Conservation (phyloP, 2,797 vertebrate species). For the Crenuchus spilurus region DNA sequence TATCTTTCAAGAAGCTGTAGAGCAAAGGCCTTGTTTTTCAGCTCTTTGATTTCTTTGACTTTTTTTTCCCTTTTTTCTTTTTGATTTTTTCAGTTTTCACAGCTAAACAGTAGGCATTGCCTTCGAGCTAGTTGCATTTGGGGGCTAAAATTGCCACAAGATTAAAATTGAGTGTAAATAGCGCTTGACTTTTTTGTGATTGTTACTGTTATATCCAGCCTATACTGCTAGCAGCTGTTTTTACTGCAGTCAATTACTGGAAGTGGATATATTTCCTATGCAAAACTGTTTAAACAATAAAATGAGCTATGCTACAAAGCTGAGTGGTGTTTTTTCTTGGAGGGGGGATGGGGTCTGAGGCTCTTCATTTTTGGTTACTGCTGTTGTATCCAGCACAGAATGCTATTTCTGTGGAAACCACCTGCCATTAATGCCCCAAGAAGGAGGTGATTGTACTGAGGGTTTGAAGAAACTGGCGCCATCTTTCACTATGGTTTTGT, state of each 20-base stretch:
- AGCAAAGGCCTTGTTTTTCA: constrained; percentile 77
- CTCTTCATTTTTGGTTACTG: constrained; percentile 15
- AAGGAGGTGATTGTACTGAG: neutral
- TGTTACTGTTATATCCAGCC: constrained; percentile 99
- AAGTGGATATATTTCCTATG: constrained; percentile 99
- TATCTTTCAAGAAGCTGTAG: constrained; percentile 83
- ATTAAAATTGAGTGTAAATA: constrained; percentile 99
- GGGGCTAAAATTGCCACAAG: constrained; percentile 98
- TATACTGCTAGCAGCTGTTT: constrained; percentile 99
- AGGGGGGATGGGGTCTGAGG: too few relatives aligned
- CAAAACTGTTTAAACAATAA: constrained; percentile 99
- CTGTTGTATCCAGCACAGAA: neutral
- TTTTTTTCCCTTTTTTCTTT: constrained; percentile 54
- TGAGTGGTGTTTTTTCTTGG: constrained; percentile 43
- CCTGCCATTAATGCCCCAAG: neutral
- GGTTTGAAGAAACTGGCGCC: neutral
- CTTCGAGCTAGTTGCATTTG: constrained; percentile 91
- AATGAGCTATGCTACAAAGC: constrained; percentile 99
- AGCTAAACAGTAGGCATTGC: constrained; percentile 73
- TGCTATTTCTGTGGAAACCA: neutral
- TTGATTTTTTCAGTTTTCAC: constrained; percentile 46
- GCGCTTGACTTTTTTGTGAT: constrained; percentile 99
- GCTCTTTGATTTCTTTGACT: constrained; percentile 38
- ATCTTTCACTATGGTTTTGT: constrained; percentile 8
- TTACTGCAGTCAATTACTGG: constrained; percentile 99